A percentile compares a stretch with the other conserved stretches of the same genome.
These are phyloP conservation scores for Cottus gobio DNA, from an alignment of 2,113 vertebrate genomes.

Conservation along the genomic window DNA sequence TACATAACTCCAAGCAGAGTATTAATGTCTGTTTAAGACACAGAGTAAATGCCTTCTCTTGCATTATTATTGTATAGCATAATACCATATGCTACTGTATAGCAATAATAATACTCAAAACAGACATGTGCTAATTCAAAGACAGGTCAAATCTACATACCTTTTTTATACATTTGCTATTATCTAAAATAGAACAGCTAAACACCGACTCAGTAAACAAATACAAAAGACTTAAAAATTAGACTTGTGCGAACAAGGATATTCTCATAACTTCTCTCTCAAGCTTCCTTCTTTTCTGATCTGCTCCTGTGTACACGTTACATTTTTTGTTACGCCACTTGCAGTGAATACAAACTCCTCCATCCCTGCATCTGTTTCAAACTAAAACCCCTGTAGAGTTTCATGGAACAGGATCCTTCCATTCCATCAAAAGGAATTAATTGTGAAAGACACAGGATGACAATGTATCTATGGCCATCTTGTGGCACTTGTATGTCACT, in stretches of 20 bases:
- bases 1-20: constrained; percentile 1
- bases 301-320: no score
- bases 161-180: neutral
- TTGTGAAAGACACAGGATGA: no score
- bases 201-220: neutral
- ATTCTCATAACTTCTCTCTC: neutral
- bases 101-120: neutral
- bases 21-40: neutral
- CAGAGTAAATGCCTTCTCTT: neutral
- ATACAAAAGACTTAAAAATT: neutral
- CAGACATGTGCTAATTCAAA: neutral
- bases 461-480: no score
- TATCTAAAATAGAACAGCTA: neutral
- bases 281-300: no score
- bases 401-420: no score
- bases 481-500: no score
- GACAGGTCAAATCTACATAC: neutral
- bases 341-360: no score
- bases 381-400: no score
- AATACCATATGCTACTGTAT: neutral
- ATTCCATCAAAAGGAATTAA: no score
- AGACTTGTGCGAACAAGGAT: neutral
- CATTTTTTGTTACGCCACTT: no score
- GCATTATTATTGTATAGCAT: neutral
- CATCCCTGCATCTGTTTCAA: no score